These are phyloP conservation scores for Rhadina sibilatrix DNA, from an alignment of 2,113 vertebrate species.

Conservation along the genomic window DNA sequence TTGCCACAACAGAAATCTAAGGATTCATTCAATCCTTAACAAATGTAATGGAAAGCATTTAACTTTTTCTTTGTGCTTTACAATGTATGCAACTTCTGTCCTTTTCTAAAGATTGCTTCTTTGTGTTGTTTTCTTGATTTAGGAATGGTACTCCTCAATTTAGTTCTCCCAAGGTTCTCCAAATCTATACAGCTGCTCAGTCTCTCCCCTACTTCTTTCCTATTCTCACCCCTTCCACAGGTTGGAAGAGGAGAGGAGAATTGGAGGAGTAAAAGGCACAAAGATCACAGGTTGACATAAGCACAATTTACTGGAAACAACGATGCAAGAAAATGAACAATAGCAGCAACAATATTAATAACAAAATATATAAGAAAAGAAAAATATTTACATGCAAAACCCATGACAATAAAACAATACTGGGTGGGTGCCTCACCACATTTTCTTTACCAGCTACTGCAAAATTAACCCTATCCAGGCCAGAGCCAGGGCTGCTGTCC, in stretches of 20 bases:
- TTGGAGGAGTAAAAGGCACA: background rate
- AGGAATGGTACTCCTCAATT: background rate
- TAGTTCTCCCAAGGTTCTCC: background rate
- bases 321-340: background rate
- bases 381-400: background rate
- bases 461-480: background rate
- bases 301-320: background rate
- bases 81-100: background rate
- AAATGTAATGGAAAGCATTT: background rate
- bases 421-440: rapidly evolving
- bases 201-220: background rate
- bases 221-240: no score
- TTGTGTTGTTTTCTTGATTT: background rate
- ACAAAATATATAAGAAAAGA: background rate
- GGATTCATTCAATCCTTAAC: background rate
- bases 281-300: background rate
- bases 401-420: background rate
- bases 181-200: background rate
- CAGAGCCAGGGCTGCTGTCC: background rate
- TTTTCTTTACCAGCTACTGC: background rate
- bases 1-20: background rate
- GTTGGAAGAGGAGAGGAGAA: background rate
- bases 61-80: background rate
- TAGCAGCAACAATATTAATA: background rate
- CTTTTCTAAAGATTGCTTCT: background rate